phyloP scores from a whole-genome alignment of 2,888 invertebrate genomes.

The Helobdella robusta region DNA sequence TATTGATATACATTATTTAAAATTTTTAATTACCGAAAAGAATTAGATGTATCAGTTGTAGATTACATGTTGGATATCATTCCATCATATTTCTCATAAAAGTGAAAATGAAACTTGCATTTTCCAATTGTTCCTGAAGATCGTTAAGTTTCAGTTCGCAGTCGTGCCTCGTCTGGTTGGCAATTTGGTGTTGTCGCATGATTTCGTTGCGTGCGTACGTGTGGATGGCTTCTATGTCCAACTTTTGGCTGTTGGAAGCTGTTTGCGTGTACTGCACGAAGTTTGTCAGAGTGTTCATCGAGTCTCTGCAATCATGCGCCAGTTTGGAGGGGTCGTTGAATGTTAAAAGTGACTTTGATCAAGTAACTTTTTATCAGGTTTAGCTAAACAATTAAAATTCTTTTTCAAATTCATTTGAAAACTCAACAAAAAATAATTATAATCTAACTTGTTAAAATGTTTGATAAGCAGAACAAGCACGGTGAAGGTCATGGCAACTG shows the following conservation, averaged over 20 bases:
- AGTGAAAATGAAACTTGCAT: constrained; percentile 24
- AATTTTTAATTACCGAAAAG: no score
- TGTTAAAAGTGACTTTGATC: no score
- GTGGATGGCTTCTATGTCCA: constrained; percentile 43
- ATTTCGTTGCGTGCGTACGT: constrained; percentile 40
- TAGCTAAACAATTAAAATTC: no score
- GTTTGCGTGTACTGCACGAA: constrained; percentile 33
- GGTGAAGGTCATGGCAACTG: constrained; percentile 42
- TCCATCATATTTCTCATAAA: no score
- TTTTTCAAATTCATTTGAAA: no score
- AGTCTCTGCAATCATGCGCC: no score
- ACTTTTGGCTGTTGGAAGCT: constrained; percentile 32
- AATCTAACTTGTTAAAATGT: constrained; percentile 42
- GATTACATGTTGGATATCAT: no score
- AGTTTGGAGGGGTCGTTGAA: background rate
- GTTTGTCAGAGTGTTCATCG: constrained; percentile 32
- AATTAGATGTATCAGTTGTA: no score
- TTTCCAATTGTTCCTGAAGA: constrained; percentile 33
- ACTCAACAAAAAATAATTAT: no score
- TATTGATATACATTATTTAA: no score
- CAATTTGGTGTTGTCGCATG: constrained; percentile 39
- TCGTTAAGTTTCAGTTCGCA: constrained; percentile 33
- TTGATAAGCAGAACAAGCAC: constrained; percentile 42
- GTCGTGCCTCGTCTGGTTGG: constrained; percentile 37
- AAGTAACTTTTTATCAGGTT: no score